Percentiles rank a stretch among this genome's conserved stretches.
Evolutionary conservation across 2,888 invertebrate species (phyloP).

Genomic region (Platycnemis pennipes): DNA sequence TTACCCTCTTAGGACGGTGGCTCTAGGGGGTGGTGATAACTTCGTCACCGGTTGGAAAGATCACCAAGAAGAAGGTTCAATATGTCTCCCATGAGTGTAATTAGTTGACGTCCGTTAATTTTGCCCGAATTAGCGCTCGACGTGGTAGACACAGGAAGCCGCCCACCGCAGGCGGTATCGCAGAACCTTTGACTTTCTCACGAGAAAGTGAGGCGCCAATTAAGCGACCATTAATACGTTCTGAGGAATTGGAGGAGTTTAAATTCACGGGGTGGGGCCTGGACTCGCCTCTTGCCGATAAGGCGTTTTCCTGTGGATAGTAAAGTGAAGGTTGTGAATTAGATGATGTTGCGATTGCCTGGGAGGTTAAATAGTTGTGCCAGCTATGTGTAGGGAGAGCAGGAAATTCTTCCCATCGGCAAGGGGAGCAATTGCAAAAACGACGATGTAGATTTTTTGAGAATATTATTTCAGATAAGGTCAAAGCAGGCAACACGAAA

Average conservation of each 20-base stretch:
- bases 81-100: conserved; percentile 1
- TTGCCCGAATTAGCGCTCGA: neutral
- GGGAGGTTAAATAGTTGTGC: neutral
- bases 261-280: neutral
- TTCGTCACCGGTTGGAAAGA: neutral
- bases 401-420: too few species aligned
- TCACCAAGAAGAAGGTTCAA: conserved; percentile 15
- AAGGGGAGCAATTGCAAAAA: too few species aligned
- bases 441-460: too few species aligned
- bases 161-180: neutral
- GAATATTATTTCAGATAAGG: too few species aligned
- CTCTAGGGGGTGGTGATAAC: conserved; percentile 35
- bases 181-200: neutral
- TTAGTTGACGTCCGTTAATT: conserved; percentile 44
- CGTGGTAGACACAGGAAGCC: neutral
- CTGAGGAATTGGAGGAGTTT: neutral
- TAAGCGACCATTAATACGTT: conserved; percentile 1
- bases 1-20: conserved; percentile 25
- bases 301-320: neutral
- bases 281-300: neutral
- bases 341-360: neutral
- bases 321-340: neutral
- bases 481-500: too few species aligned
- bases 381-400: too few species aligned
- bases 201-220: conserved; percentile 10